Evolutionary conservation across 2,888 invertebrate genomes (phyloP), one percentile per base, ranked within the genome.

Genomic region (Drosophila gaucha): DNA sequence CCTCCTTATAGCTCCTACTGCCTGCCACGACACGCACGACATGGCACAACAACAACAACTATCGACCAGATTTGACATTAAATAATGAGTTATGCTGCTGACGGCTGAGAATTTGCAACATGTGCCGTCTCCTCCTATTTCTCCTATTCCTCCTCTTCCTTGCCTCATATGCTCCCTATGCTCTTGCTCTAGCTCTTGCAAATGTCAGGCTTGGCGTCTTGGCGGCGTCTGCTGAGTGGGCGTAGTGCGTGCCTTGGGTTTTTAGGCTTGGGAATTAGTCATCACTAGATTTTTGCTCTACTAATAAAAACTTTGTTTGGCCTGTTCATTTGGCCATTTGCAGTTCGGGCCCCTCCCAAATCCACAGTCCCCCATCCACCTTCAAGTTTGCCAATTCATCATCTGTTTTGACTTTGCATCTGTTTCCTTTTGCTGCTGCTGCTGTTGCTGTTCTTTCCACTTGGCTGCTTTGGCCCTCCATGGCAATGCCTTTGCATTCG

Each of bases 71-170:
- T 82, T 84, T 84, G 84, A 84, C 84, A 87, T 87, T 84, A 84
- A 84, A 87, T 84, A 87, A 84, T 84, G 84, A 84, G 84, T 85
- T 85, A 82, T 80, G 76, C 84, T 65, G 74, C 80, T 82, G 86
- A 86, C 73, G 73, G 56, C 68, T 78, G 67, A 80, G 84, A 75
- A 86, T 84, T 83, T 71, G 82, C 84, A 83, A 78, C 78, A 73
- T 80, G 78, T 31, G 31, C 20, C n/a, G 28, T 18, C 28, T 12
- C 26, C 26, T 3, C 26, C 26, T n/a, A n/a, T n/a, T n/a, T n/a
- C n/a, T 8, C 12, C 12, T 2, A 14, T 14, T 6, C 43, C 10
- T 16, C 10, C 18, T 9, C 14, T 26, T 3, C 26, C 18, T 5
- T 9, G 10, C 20, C 20, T 5, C 41, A 8, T 41, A n/a, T 14